Percentiles rank a stretch among this genome's conserved stretches.
Evolutionary conservation across 1,140 invertebrate species (phyloP).

Genomic region (Drosophila willistoni): DNA sequence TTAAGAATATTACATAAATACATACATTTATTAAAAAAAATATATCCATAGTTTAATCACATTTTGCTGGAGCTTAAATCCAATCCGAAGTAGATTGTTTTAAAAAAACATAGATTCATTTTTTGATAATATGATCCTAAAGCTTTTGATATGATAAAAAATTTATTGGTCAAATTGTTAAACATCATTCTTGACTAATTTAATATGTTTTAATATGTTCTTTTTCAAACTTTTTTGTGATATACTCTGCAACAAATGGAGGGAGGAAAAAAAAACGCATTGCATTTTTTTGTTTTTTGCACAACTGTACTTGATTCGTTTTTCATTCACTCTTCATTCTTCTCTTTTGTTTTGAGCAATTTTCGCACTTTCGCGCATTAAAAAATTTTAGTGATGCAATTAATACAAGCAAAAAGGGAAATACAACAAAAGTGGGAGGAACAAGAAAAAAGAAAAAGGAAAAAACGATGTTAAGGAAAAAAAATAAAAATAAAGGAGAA

Average conservation of each 20-base stretch:
- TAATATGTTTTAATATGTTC: no score
- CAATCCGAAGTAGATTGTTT: no score
- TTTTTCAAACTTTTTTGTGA: background rate
- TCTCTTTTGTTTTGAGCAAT: conserved; percentile 65
- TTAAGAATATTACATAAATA: no score
- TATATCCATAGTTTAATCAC: no score
- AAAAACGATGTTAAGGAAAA: background rate
- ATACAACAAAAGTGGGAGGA: conserved; percentile 38
- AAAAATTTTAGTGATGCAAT: conserved; percentile 78
- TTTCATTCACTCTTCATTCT: conserved; percentile 55
- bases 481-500: conserved; percentile 23
- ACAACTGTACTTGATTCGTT: conserved; percentile 60
- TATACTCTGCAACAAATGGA: conserved; percentile 13
- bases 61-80: no score
- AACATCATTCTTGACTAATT: background rate
- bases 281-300: conserved; percentile 17
- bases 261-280: conserved; percentile 26
- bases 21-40: no score
- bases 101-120: no score
- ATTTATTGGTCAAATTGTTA: no score
- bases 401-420: conserved; percentile 61
- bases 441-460: background rate
- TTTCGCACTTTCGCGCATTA: conserved; percentile 79
- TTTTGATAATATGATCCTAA: no score
- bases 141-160: no score